Base-by-base conservation (phyloP, 2,797 vertebrate species). In the Chaunax sp. region DNA sequence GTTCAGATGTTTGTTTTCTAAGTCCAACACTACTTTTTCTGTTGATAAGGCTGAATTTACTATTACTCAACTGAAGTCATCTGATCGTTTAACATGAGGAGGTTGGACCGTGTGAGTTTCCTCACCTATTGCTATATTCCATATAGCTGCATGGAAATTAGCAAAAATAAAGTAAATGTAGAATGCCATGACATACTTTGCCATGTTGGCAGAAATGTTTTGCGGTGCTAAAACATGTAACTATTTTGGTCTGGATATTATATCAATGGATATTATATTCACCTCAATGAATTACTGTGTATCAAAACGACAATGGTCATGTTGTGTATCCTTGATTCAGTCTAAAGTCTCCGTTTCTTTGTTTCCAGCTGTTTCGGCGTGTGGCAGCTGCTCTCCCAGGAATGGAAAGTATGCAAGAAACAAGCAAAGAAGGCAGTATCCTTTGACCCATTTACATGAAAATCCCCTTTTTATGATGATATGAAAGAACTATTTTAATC, bases 361-460 rank as follows among this genome's bases (percentile, higher is more conserved):
- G 50, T 60, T 65, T 73, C 5, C 85, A 97, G 96, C 94, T 97
- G 82, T 97, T 97, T 80, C 95, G 96, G 46, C 95, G 96, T 28
- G 96, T 97, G 83, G 96, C 96, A 0, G 95, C 96, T 0, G 96
- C 96, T 72, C 94, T 97, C 58, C 96, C 96, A 0, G 96, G 96
- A 26, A 97, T 97, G 96, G 96, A 97, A 86, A 96, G 95, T 54
- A 94, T 96, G 88, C 96, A 96, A 85, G 96, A 97, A 87, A 93
- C 95, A 10, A 95, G 95, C 93, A 97, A 97, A 95, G 95, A 96
- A 89, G 96, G 95, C 57, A 97, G 96, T 97, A 97, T 97, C 96
- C 96, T 97, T 95, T 80, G 20, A 75, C 22, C 49, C 35, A 46
- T 23, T 55, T 50, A 38, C n/a, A 37, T 37, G 20, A 61, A 57